Evolutionary conservation across 2,888 invertebrate species (phyloP).

Genomic region (Thalpophila matura): DNA sequence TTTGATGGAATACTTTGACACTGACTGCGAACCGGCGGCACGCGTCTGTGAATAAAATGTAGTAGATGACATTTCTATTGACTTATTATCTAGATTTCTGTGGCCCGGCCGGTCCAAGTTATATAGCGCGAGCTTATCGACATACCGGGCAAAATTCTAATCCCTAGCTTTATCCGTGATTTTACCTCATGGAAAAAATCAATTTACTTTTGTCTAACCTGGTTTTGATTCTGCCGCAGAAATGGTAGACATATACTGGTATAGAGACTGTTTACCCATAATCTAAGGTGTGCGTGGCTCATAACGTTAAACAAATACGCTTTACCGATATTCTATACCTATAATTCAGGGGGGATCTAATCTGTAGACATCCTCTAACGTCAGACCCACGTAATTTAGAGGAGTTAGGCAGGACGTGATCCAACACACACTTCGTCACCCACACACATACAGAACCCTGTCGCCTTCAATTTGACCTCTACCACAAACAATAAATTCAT

Average conservation of each 20-base stretch:
- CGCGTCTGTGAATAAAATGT: too few species aligned
- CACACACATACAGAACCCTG: not conserved
- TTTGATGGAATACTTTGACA: too few species aligned
- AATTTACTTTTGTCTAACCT: not conserved
- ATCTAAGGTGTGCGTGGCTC: not conserved
- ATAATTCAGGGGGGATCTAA: constrained; percentile 21
- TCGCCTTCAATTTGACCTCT: constrained; percentile 33
- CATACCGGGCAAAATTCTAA: constrained; percentile 7
- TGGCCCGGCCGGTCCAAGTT: not conserved
- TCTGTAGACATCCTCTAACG: constrained; percentile 32
- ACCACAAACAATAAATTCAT: constrained; percentile 27
- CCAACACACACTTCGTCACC: constrained; percentile 8
- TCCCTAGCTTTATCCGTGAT: not conserved
- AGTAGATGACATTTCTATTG: too few species aligned
- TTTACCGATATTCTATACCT: constrained; percentile 1
- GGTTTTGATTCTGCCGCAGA: not conserved
- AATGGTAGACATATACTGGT: not conserved
- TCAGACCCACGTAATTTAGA: constrained; percentile 37
- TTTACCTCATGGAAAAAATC: not conserved
- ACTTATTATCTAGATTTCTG: too few species aligned
- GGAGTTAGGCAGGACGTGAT: constrained; percentile 37
- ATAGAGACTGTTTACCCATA: not conserved
- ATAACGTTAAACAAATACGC: not conserved
- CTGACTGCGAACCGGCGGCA: too few species aligned
- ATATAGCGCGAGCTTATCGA: constrained; percentile 6